Base-by-base conservation (phyloP, 2,797 vertebrate genomes). In the Adelosebastes latens region DNA sequence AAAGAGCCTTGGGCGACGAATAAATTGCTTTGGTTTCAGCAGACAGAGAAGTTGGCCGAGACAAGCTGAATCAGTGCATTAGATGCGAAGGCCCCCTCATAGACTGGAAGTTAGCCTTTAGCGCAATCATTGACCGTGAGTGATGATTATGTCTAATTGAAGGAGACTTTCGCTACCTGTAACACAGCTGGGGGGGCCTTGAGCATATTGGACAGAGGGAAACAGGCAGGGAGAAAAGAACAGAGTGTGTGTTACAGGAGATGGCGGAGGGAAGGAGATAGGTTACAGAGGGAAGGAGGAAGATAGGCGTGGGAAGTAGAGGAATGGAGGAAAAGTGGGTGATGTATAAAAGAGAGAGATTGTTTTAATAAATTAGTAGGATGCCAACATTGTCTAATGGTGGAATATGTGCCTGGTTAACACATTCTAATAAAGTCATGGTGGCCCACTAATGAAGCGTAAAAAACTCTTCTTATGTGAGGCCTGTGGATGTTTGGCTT, bases 11-110 rank as follows among this genome's bases (percentile, higher is more conserved):
- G 97, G 98, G 98, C 98, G 95, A 98, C 95, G 96, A 97, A 98
- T 97, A 98, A 99, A 99, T 99, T 99, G 98, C 98, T 98, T 99
- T 99, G 98, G 97, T 99, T 98, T 98, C 97, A 96, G 97, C 97
- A 97, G 96, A 97, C 97, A 97, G 97, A 96, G 96, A 98, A 97
- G 97, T 97, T 97, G 97, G 97, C 97, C 95, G 96, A 97, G 97
- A 98, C 97, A 97, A 98, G 97, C 97, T 96, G 97, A 97, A 98
- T 98, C 97, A 97, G 97, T 97, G 97, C 97, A 98, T 97, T 98
- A 97, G 97, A 97, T 97, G 96, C 89, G 97, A 97, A 97, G 96
- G 89, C 91, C 92, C 97, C 97, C 97, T 97, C 96, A 91, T 96
- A 98, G 97, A 97, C 97, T 97, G 97, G 97, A 98, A 97, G 97